Base-by-base conservation (phyloP, 1,140 invertebrate species). In the Meloidogyne chitwoodi region DNA sequence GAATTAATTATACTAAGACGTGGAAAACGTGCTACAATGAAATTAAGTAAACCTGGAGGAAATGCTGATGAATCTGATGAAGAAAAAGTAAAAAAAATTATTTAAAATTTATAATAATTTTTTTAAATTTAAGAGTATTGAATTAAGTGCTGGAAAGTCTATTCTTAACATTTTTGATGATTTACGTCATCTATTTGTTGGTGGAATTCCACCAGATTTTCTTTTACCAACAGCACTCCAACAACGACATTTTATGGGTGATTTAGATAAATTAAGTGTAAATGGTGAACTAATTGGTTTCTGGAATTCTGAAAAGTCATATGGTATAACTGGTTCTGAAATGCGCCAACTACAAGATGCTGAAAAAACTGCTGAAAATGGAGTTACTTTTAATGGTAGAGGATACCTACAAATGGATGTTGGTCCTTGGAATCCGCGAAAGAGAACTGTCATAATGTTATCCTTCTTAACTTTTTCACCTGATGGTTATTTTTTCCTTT, bases 301-400 rank as follows among this genome's bases (percentile, higher is more conserved):
- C 19, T 98, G 95, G 95, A 98, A 98, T 89, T 96, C 96, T 44
- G 91, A 92, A 62, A 92, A 91, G 29, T 91, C 78, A 65, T 93
- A 93, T 71, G 89, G 91, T 65, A 88, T 91, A 78, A 92, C 92
- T 10, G 92, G 93, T 0, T 84, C 88, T 16, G 92, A 93, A 84
- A 92, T 93, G 67, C 75, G 80, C 16, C 62, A 68, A 12, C n/a
- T 79, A 27, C 61, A 76, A 27, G 80, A 83, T 44, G 70, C 62
- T 29, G 78, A 84, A 68, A 31, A 61, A 29, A 76, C 61, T 68
- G 74, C 81, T 16, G 75, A 84, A 38, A 78, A 68, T 61, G 88
- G 88, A 22, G 85, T 88, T 76, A 82, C 87, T 64, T 96, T 98
- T 86, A 92, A 93, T 85, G 93, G 93, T 14, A 91, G 92, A 75